Conservation (phyloP, 1,140 invertebrate species). For the Popillia japonica region DNA sequence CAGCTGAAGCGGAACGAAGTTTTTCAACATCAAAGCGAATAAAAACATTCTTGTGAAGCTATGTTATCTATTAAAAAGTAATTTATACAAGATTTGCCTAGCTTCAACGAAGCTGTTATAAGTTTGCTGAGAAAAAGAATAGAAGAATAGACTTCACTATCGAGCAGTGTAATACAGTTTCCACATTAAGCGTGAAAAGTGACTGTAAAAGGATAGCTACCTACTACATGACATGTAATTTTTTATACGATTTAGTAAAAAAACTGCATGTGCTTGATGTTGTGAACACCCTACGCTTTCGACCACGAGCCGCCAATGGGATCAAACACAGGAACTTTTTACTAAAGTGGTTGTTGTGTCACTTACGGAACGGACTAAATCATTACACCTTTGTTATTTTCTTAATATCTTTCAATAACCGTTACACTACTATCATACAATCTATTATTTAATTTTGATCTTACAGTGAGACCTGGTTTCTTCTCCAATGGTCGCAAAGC, state of each 20-base stretch:
- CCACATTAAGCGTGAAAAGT: not conserved
- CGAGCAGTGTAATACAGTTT: no score
- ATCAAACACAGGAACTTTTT: no score
- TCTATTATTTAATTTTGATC: no score
- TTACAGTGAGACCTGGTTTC: no score
- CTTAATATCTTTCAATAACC: no score
- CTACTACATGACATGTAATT: slow-evolving; percentile 11
- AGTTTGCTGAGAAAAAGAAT: not conserved
- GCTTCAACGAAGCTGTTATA: no score
- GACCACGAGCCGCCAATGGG: no score
- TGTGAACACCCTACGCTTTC: not conserved
- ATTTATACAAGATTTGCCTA: slow-evolving; percentile 17
- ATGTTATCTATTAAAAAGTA: slow-evolving; percentile 40
- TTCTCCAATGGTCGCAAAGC: no score
- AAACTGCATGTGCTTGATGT: not conserved
- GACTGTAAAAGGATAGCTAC: not conserved
- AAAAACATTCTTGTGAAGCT: slow-evolving; percentile 38
- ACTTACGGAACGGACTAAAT: no score
- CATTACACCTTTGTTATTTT: no score
- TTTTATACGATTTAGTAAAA: not conserved
- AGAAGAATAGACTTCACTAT: slow-evolving; percentile 1
- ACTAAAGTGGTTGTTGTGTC: no score
- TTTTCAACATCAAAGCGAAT: slow-evolving; percentile 41
- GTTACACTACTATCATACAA: no score
- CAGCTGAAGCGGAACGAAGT: slow-evolving; percentile 39